These are phyloP conservation scores for Planiliza haematocheilus DNA, from an alignment of 2,113 vertebrate species.

Conservation along the genomic window DNA sequence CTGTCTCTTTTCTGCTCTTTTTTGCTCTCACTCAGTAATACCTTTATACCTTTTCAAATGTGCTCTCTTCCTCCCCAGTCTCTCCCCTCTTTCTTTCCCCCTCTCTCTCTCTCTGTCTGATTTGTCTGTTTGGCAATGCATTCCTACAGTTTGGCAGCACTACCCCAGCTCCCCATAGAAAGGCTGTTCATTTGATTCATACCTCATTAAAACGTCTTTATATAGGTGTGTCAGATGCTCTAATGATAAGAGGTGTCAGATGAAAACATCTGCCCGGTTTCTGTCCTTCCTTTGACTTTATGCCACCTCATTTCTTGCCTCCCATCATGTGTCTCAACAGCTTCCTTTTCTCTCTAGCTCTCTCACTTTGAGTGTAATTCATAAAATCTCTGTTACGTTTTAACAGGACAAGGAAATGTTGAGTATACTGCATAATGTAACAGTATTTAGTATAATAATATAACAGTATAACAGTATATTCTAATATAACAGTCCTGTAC, in stretches of 20 bases:
- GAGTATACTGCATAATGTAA: no score
- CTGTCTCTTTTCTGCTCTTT: slow-evolving; percentile 4
- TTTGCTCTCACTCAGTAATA: slow-evolving; percentile 22
- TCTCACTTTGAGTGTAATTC: slow-evolving; percentile 6
- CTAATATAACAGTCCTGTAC: no score
- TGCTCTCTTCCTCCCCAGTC: slow-evolving; percentile 20
- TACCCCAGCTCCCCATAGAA: slow-evolving; percentile 43
- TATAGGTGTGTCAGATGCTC: slow-evolving; percentile 26
- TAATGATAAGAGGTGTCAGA: slow-evolving; percentile 48
- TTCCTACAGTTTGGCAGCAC: slow-evolving; percentile 50
- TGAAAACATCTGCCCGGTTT: slow-evolving; percentile 37
- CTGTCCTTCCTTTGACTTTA: slow-evolving; percentile 17
- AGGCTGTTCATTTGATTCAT: slow-evolving; percentile 49
- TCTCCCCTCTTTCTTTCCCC: slow-evolving; percentile 12
- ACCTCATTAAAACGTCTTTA: slow-evolving; percentile 60
- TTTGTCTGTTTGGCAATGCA: slow-evolving; percentile 48
- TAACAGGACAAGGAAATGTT: background rate
- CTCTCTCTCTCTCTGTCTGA: slow-evolving; percentile 18
- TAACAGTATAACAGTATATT: no score
- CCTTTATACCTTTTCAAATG: slow-evolving; percentile 38
- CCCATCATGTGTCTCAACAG: background rate
- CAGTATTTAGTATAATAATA: no score
- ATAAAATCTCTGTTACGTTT: background rate
- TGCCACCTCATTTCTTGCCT: background rate
- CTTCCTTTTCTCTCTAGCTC: background rate